Percentiles rank a stretch among this genome's conserved stretches.
Conservation (phyloP, 2,113 vertebrate species). For the Mellivora capensis region DNA sequence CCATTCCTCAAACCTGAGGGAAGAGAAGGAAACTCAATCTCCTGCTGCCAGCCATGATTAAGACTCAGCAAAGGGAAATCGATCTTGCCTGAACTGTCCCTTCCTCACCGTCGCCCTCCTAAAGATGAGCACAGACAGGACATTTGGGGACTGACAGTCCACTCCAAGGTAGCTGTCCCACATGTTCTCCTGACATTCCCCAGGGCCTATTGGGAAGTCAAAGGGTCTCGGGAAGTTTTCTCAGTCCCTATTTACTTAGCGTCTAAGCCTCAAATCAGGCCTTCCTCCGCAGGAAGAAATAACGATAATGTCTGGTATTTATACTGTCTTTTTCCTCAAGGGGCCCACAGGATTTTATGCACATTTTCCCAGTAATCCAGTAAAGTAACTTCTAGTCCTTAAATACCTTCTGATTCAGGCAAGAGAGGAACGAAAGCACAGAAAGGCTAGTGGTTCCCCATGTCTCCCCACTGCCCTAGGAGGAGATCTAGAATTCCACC, state of each 20-base stretch:
- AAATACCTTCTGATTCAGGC: not conserved
- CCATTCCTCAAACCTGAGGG: conserved; percentile 18
- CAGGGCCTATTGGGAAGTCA: not conserved
- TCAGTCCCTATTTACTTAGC: not conserved
- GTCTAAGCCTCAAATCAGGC: not conserved
- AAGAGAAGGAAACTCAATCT: not conserved
- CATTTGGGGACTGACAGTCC: not conserved
- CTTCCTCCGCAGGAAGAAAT: not conserved
- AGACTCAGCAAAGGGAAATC: not conserved
- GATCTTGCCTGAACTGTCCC: not conserved
- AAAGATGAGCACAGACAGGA: not conserved
- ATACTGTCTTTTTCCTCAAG: not conserved
- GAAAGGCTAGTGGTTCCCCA: not conserved
- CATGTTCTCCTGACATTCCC: not conserved
- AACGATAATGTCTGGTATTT: not conserved
- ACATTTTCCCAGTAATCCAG: not conserved
- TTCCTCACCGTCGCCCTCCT: not conserved
- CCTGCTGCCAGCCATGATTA: not conserved
- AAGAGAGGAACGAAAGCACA: not conserved
- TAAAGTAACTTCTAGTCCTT: not conserved
- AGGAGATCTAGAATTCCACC: not conserved
- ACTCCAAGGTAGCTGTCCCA: not conserved
- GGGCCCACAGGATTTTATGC: not conserved
- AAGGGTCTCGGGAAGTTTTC: not conserved
- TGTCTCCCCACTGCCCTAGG: not conserved